phyloP scores from a whole-genome alignment of 2,113 vertebrate species.

The Hemicordylus capensis region DNA sequence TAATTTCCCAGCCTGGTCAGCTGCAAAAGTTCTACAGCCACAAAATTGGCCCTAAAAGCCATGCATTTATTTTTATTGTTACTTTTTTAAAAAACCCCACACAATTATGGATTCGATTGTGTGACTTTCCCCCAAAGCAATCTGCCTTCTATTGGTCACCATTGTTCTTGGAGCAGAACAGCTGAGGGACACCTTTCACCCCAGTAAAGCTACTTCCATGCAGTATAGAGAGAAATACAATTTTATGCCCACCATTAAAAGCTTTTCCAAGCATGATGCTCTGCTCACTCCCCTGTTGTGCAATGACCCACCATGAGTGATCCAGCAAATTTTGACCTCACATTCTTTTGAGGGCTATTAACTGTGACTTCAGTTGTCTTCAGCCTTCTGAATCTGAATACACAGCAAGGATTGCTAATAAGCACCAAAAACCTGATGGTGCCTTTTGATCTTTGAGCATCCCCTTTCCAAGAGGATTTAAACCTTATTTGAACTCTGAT shows the following conservation, averaged over 20 bases:
- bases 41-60: background rate
- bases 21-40: background rate
- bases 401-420: background rate
- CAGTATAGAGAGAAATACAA: background rate
- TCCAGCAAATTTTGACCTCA: background rate
- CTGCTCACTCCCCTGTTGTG: background rate
- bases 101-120: background rate
- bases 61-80: too few species aligned
- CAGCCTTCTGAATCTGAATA: background rate
- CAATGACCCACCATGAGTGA: background rate
- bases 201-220: background rate
- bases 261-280: background rate
- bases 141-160: background rate
- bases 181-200: background rate
- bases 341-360: background rate
- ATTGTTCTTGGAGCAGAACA: background rate
- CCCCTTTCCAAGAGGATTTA: background rate
- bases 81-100: background rate
- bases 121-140: background rate
- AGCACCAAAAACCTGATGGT: conserved; percentile 3
- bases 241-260: background rate
- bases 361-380: background rate
- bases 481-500: conserved; percentile 2
- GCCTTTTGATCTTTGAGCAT: background rate
- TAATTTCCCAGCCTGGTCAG: background rate